Conservation (phyloP, 1,140 invertebrate genomes). For the Pararge aegeria region DNA sequence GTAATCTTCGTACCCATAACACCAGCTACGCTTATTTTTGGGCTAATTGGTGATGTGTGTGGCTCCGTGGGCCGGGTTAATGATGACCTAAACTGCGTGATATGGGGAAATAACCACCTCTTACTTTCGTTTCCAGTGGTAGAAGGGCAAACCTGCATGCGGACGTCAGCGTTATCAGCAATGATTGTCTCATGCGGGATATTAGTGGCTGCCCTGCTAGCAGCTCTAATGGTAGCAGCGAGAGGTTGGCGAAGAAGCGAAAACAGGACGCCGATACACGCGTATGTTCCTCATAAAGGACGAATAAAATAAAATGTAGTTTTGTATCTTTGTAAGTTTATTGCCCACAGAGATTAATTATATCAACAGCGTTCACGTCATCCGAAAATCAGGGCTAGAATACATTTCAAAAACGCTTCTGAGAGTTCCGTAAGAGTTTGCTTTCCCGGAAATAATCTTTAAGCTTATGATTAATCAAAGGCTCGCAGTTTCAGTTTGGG, state of each 20-base stretch:
- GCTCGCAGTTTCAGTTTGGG: no score
- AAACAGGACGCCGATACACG: slow-evolving; percentile 79
- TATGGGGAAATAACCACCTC: no score
- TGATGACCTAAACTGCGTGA: no score
- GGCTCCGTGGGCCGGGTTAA: no score
- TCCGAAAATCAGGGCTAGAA: not conserved
- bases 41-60: no score
- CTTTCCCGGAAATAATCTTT: no score
- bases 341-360: slow-evolving; percentile 7
- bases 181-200: slow-evolving; percentile 85
- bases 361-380: not conserved
- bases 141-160: slow-evolving; percentile 85
- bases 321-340: not conserved
- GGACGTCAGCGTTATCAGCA: slow-evolving; percentile 87
- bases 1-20: no score
- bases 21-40: no score
- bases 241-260: slow-evolving; percentile 82
- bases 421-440: no score
- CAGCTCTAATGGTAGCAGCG: slow-evolving; percentile 86
- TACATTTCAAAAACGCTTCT: no score
- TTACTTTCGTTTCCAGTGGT: slow-evolving; percentile 28
- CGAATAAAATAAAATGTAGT: slow-evolving; percentile 81
- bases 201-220: slow-evolving; percentile 84
- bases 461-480: no score
- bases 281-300: slow-evolving; percentile 87